Evolutionary conservation across 2,797 vertebrate genomes (phyloP).

Genomic region (Prunella strophiata): DNA sequence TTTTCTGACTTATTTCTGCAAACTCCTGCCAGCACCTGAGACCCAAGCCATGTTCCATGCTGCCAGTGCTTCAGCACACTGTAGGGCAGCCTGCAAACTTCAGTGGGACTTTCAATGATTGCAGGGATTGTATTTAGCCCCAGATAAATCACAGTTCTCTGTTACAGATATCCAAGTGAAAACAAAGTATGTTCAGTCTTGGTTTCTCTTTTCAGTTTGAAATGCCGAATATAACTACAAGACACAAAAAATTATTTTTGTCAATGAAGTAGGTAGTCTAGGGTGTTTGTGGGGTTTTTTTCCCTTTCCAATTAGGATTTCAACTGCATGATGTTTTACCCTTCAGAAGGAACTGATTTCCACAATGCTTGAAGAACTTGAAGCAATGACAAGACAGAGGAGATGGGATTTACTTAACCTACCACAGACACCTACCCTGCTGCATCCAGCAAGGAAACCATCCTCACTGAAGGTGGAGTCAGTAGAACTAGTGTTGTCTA

Average conservation of each 20-base stretch:
- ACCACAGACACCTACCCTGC: not conserved
- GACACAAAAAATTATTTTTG: not conserved
- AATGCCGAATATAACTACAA: not conserved
- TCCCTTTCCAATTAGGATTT: not conserved
- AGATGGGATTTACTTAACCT: not conserved
- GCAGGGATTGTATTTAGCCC: not conserved
- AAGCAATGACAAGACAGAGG: not conserved
- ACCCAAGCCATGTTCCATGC: not conserved
- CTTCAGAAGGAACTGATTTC: not conserved
- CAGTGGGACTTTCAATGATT: not conserved
- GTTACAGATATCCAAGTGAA: not conserved
- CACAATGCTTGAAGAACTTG: not conserved
- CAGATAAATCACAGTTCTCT: not conserved
- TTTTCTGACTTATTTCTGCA: not conserved
- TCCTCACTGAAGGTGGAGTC: not conserved
- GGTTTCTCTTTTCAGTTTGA: not conserved
- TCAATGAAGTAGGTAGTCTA: not conserved
- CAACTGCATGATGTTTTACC: not conserved
- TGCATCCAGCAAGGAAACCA: not conserved
- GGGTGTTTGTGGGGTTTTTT: fast-evolving
- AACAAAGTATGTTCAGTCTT: not conserved
- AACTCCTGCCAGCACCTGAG: not conserved
- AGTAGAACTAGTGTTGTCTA: not conserved
- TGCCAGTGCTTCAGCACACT: not conserved
- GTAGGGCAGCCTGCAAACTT: not conserved